Base-by-base conservation (phyloP, 37 sponge, comb jelly and placozoan species). In the Crambe crambe region DNA sequence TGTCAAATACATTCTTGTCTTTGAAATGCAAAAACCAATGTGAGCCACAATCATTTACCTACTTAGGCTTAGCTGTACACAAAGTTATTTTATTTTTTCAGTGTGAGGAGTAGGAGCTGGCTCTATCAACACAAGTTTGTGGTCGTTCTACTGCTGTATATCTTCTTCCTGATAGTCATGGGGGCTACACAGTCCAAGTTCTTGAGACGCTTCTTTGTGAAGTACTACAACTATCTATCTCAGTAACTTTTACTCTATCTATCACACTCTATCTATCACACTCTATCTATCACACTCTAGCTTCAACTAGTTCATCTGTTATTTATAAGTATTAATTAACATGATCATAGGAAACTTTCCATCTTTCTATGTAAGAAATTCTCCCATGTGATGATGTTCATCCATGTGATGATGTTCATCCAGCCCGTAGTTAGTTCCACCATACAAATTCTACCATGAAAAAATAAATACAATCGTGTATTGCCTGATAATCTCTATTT, bases 1-100 rank as follows among this genome's bases (percentile, higher is more conserved):
- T 20, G 63, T 94, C 27, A 89, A 83, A 40, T 86, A 90, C 54
- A 57, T 94, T 12, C 58, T 94, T 20, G 68, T 94, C 36, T 94
- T 86, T 72, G 89, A 60, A 6, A 51, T 20, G 37, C 67, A 73
- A 17, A 65, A 37, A 47, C 74, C 47, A 21, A 30, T 54, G 73
- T 62, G 2, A 74, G 70, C 29, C n/a, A 21, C 37, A 57, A 31
- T 17, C 10, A 65, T 30, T 31, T 5, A 65, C 17, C 15, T 2
- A 12, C 31, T 26, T 65, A 31, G 15, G 2, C 29, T 54, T 40
- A 2, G 22, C 22, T 61, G 17, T 38, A 44, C 8, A 34, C 9
- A 12, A 54, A 31, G 6, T 17, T 65, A 23, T 2, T n/a, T n/a
- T n/a, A n/a, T 18, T 25, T 29, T 41, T 63, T 63, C 21, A 34